Conservation (phyloP, 2,113 vertebrate species). For the Columba livia region DNA sequence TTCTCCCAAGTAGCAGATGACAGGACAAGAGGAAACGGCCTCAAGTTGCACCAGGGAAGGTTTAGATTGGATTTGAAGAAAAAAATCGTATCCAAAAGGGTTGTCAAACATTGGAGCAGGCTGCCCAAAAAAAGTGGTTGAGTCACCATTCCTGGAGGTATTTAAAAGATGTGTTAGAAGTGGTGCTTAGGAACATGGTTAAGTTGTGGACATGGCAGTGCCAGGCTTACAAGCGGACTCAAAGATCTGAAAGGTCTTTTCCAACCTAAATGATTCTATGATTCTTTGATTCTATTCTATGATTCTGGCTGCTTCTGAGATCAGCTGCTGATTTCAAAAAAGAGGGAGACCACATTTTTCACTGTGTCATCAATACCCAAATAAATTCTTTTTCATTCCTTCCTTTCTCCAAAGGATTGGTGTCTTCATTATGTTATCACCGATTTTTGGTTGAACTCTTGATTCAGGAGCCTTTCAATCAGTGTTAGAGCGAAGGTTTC, state of each 20-base stretch:
- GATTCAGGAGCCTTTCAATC: not conserved
- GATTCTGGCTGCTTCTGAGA: not conserved
- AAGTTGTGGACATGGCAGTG: not conserved
- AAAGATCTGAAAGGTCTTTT: not conserved
- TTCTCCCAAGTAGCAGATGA: no score
- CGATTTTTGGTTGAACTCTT: not conserved
- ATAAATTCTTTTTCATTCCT: not conserved
- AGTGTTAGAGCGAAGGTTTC: not conserved
- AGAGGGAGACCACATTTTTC: not conserved
- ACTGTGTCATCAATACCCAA: not conserved
- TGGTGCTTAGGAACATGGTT: no score
- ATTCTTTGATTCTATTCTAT: not conserved
- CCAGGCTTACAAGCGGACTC: not conserved
- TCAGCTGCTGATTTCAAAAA: not conserved
- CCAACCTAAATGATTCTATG: not conserved
- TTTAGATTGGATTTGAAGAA: no score
- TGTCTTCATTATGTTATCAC: not conserved
- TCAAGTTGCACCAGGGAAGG: no score
- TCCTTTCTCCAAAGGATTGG: not conserved
- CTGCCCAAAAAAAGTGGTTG: no score
- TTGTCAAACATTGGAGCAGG: no score
- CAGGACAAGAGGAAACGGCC: no score
- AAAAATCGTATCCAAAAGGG: no score
- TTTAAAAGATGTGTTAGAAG: no score
- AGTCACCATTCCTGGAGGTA: no score